Evolutionary conservation across 1,140 invertebrate species (phyloP), one percentile per base, ranked within the genome.

Genomic region (Lasaia peninsularis): DNA sequence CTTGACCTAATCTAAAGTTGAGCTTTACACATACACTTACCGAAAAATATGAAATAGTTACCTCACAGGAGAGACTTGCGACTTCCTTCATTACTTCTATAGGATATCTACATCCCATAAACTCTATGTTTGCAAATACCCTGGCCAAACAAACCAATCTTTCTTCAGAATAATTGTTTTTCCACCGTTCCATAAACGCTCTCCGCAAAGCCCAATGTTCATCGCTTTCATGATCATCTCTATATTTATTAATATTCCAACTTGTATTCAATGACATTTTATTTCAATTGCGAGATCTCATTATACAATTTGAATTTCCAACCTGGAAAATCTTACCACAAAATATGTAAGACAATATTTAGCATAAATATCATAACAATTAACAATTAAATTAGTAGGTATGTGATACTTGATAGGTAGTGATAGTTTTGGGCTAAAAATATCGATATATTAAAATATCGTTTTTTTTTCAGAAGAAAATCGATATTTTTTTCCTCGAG

Each of bases 61-160:
- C 90, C 55, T 91, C 90, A 59, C 75, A 68, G 6, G 91, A 90
- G 11, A 92, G 63, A 58, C 88, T 78, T 1, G 84, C 72, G 5
- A 92, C 84, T 67, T 90, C 82, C 52, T 82, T 71, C 92, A 92
- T 92, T 0, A 92, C 89, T 72, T 89, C 86, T 5, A 60, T 51
- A 16, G 92, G 91, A 74, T 93, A 95, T 91, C 91, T 91, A 90
- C 95, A 96, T 37, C 95, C 95, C 69, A 97, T 89, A 54, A 96
- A 92, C 79, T 96, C 95, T 34, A 96, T 91, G 80, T 97, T 97
- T 0, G 92, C 91, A 74, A 96, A 96, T 9, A 95, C 94, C 88
- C 95, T 93, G 10, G 95, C 95, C 53, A 97, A 89, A 82, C 95
- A 96, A 32, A 97, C 90, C 8, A 97, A 84, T 63, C 93, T 90